Conservation (phyloP, 2,113 vertebrate genomes). For the Nettapus auritus region DNA sequence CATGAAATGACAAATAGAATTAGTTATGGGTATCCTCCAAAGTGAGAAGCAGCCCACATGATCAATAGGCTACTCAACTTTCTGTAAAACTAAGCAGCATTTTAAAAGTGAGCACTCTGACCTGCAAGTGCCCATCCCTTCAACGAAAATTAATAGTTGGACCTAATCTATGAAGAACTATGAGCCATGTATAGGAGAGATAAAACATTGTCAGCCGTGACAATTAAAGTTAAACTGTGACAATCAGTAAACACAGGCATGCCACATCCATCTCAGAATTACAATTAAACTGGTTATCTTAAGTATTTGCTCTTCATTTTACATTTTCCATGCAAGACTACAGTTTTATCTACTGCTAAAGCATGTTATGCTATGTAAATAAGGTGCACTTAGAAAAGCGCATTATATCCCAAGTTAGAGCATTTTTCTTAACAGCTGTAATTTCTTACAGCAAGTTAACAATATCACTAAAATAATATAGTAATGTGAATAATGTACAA, state of each 20-base stretch:
- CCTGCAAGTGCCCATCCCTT: background rate
- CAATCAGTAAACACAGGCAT: background rate
- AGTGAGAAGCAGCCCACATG: background rate
- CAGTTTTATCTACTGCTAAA: background rate
- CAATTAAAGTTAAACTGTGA: background rate
- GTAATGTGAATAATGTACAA: background rate
- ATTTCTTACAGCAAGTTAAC: background rate
- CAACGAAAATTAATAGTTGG: background rate
- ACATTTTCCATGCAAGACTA: background rate
- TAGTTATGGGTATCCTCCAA: background rate
- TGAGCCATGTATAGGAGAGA: background rate
- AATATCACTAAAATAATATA: background rate
- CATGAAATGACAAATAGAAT: slow-evolving; percentile 30
- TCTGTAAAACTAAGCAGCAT: background rate
- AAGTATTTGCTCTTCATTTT: background rate
- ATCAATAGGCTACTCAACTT: background rate
- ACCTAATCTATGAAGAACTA: background rate
- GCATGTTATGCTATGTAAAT: background rate
- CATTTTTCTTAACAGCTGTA: background rate
- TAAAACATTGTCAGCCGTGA: background rate
- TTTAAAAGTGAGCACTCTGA: background rate
- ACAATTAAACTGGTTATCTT: background rate
- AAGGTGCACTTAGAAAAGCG: background rate
- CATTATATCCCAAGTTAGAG: background rate
- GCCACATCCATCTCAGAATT: background rate